A percentile compares a stretch with the other conserved stretches of the same genome.
These are phyloP conservation scores for Hedya salicella DNA, from an alignment of 2,888 invertebrate species.

Conservation along the genomic window DNA sequence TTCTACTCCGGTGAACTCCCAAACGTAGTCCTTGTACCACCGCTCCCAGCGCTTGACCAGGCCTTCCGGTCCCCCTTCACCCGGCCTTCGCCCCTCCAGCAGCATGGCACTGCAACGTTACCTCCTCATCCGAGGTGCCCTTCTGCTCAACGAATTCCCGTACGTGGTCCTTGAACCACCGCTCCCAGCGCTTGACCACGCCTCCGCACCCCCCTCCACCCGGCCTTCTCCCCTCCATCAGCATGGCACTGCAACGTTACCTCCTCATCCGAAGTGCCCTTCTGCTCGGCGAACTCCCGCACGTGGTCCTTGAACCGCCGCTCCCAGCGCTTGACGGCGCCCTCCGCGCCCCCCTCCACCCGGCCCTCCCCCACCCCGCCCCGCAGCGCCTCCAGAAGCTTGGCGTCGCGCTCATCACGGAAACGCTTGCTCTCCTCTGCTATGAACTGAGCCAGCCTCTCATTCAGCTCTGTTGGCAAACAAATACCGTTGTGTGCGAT, in stretches of 20 bases:
- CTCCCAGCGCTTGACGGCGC: slow-evolving; percentile 91
- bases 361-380: slow-evolving; percentile 87
- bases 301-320: slow-evolving; percentile 92
- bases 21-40: too few relatives aligned
- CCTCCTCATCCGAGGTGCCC: too few relatives aligned
- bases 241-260: neutral
- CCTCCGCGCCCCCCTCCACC: slow-evolving; percentile 88
- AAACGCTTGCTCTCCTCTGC: slow-evolving; percentile 87
- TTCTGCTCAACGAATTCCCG: too few relatives aligned
- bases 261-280: slow-evolving; percentile 93
- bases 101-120: too few relatives aligned
- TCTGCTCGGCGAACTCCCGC: slow-evolving; percentile 92
- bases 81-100: too few relatives aligned
- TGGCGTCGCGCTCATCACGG: slow-evolving; percentile 87
- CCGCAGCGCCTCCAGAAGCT: slow-evolving; percentile 85
- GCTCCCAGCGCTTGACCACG: too few relatives aligned
- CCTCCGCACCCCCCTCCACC: too few relatives aligned
- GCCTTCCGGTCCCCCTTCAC: too few relatives aligned
- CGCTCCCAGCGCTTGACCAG: too few relatives aligned
- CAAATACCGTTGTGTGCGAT: neutral
- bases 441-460: slow-evolving; percentile 87
- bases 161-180: too few relatives aligned
- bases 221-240: too few relatives aligned
- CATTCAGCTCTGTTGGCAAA: slow-evolving; percentile 82
- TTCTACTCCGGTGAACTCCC: too few relatives aligned